These are phyloP conservation scores for Chlorodrepanis virens DNA, from an alignment of 2,113 vertebrate genomes.

Conservation along the genomic window DNA sequence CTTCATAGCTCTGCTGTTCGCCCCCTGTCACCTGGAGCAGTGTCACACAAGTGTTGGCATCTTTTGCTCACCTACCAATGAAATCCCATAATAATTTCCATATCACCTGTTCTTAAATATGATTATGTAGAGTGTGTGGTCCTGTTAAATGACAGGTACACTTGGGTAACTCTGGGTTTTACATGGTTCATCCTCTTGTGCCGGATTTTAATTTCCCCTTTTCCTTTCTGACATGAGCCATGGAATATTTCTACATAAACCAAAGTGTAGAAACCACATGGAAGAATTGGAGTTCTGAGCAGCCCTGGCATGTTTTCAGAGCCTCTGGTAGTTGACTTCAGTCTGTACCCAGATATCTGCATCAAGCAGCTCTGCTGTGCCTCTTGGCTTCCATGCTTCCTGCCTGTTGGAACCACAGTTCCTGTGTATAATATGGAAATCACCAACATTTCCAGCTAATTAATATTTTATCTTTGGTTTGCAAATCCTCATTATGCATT, in stretches of 20 bases:
- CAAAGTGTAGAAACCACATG: background rate
- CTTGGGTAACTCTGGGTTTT: background rate
- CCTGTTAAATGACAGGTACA: background rate
- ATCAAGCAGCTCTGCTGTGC: background rate
- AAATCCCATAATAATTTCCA: background rate
- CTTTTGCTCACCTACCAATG: background rate
- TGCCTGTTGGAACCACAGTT: background rate
- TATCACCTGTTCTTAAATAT: background rate
- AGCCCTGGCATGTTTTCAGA: background rate
- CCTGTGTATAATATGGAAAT: background rate
- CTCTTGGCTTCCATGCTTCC: background rate
- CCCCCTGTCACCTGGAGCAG: accelerated
- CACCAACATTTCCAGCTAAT: background rate
- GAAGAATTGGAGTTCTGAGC: background rate
- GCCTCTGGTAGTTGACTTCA: background rate
- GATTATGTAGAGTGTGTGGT: background rate
- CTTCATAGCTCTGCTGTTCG: background rate
- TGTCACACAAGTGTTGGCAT: background rate
- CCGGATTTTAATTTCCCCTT: background rate
- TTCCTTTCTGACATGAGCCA: background rate
- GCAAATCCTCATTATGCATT: background rate
- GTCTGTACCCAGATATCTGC: background rate
- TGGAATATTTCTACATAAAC: background rate
- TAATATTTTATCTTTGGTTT: background rate
- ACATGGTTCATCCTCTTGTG: background rate